Percentiles rank a stretch among this genome's conserved stretches.
Conservation (phyloP, 2,113 vertebrate genomes). For the Lepisosteus oculatus region DNA sequence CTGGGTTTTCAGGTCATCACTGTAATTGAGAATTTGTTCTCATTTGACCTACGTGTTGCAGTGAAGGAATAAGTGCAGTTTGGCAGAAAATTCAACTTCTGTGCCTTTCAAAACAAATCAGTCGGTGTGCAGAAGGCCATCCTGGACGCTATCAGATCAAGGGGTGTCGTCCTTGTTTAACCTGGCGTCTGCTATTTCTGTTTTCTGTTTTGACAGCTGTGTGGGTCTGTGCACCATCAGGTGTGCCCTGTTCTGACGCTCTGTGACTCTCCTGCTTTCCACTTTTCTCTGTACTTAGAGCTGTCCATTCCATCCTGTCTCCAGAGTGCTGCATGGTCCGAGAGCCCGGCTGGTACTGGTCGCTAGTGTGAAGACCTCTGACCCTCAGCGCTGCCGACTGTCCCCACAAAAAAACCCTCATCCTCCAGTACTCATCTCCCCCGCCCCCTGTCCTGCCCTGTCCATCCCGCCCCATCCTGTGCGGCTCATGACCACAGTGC, state of each 20-base stretch:
- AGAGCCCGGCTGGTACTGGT: slow-evolving; percentile 36
- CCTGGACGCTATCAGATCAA: too few relatives aligned
- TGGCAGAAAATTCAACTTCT: too few relatives aligned
- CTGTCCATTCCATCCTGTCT: slow-evolving; percentile 31
- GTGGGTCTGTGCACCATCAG: too few relatives aligned
- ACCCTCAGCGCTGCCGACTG: slow-evolving; percentile 10
- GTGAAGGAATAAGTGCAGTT: too few relatives aligned
- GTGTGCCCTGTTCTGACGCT: not conserved
- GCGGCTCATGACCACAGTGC: slow-evolving; percentile 64
- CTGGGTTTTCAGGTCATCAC: too few relatives aligned
- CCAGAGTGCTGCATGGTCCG: slow-evolving; percentile 28
- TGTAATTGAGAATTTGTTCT: too few relatives aligned
- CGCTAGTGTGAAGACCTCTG: slow-evolving; percentile 36
- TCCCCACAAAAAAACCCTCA: not conserved
- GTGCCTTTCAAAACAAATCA: too few relatives aligned
- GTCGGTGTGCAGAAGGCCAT: too few relatives aligned
- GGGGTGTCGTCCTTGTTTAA: too few relatives aligned
- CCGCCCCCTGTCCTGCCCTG: slow-evolving; percentile 30
- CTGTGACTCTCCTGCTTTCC: slow-evolving; percentile 22
- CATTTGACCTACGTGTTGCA: too few relatives aligned
- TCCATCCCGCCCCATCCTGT: slow-evolving; percentile 38
- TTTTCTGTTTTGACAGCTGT: too few relatives aligned
- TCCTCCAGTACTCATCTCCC: slow-evolving; percentile 22
- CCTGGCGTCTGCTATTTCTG: too few relatives aligned
- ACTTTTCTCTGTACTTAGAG: slow-evolving; percentile 35